Evolutionary conservation across 1,140 invertebrate species (phyloP).

Genomic region (Phenacoccus solenopsis): DNA sequence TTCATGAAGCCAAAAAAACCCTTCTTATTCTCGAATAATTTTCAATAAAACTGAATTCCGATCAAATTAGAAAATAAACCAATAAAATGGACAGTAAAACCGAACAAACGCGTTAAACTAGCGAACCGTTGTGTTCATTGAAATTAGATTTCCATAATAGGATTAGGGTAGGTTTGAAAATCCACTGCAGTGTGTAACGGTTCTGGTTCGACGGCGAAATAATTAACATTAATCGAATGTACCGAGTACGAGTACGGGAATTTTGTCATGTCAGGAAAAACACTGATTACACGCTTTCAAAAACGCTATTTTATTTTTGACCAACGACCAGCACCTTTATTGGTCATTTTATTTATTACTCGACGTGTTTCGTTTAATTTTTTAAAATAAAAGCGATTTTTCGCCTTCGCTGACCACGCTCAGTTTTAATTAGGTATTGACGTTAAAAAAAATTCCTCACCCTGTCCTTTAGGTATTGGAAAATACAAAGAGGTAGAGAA

Average conservation of each 20-base stretch:
- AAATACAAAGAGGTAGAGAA: too few species aligned
- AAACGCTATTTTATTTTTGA: neutral
- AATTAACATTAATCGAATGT: conserved; percentile 15
- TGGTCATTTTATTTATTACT: neutral
- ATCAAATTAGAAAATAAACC: conserved; percentile 14
- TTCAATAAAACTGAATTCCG: conserved; percentile 5
- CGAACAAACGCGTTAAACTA: conserved; percentile 8
- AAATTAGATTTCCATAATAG: conserved; percentile 17
- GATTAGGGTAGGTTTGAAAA: conserved; percentile 12
- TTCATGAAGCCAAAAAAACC: neutral
- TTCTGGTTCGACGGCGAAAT: conserved; percentile 6
- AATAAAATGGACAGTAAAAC: conserved; percentile 9
- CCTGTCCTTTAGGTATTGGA: too few species aligned
- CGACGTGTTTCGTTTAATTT: neutral
- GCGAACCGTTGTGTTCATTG: conserved; percentile 9
- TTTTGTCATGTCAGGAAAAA: neutral
- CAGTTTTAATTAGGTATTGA: too few species aligned
- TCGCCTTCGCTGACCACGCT: too few species aligned
- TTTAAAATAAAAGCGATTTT: too few species aligned
- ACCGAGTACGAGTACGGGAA: too few species aligned
- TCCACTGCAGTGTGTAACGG: neutral
- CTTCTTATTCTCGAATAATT: neutral
- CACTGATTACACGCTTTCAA: conserved; percentile 9
- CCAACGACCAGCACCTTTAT: neutral
- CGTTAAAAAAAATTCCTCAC: too few species aligned